phyloP scores from a whole-genome alignment of 2,113 vertebrate genomes.

The Stegastes partitus region DNA sequence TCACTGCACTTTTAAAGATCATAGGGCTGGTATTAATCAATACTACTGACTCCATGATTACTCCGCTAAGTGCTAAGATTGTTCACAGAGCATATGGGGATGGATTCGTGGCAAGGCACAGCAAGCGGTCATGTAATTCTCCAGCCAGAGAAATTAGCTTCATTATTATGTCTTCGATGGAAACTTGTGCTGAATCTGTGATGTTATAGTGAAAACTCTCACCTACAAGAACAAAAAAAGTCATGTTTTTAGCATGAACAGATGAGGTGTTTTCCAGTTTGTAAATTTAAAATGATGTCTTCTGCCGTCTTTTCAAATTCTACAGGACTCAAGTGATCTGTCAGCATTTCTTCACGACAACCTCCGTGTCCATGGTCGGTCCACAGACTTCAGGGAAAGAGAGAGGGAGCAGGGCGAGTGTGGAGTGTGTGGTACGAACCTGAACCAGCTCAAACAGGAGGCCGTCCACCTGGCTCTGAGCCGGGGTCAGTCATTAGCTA shows the following conservation, averaged over 20 bases:
- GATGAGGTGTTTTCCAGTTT: not conserved
- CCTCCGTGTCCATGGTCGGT: constrained; percentile 88
- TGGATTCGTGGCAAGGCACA: too few relatives aligned
- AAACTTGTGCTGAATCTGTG: not conserved
- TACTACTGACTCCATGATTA: constrained; percentile 34
- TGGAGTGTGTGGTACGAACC: constrained; percentile 90
- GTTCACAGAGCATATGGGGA: not conserved
- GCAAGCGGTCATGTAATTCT: constrained; percentile 1
- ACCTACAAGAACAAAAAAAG: too few relatives aligned
- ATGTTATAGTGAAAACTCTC: not conserved
- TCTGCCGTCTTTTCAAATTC: not conserved
- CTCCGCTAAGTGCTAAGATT: constrained; percentile 41
- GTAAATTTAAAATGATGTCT: not conserved
- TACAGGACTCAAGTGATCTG: constrained; percentile 70
- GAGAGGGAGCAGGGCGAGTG: constrained; percentile 91
- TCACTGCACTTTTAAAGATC: constrained; percentile 10
- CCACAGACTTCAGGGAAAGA: constrained; percentile 89
- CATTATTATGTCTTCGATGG: not conserved
- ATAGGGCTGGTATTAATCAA: constrained; percentile 34
- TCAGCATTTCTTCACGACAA: constrained; percentile 89
- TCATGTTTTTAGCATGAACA: too few relatives aligned
- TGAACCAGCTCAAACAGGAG: constrained; percentile 95
- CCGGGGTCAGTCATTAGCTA: constrained; percentile 74
- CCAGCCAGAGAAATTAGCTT: constrained; percentile 36
- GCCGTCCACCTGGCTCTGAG: constrained; percentile 93